Percentiles rank a stretch among this genome's conserved stretches.
Evolutionary conservation across 2,888 invertebrate genomes (phyloP).

Genomic region (Seladonia tumulorum): DNA sequence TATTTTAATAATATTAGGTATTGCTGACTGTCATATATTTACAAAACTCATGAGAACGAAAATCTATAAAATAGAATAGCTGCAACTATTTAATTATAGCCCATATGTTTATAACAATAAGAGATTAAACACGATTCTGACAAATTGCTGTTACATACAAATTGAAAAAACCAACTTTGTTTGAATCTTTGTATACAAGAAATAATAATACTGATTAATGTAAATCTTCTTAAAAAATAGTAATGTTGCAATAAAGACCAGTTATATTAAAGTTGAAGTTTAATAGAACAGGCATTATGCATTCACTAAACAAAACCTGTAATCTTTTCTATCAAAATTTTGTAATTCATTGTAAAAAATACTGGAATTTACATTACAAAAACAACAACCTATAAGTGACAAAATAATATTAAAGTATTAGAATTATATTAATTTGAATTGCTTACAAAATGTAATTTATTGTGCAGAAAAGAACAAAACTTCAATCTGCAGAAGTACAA

Average conservation of each 20-base stretch:
- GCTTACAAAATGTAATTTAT: constrained; percentile 36
- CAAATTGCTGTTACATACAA: constrained; percentile 62
- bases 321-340: constrained; percentile 20
- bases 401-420: constrained; percentile 29
- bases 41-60: constrained; percentile 37
- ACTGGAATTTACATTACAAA: constrained; percentile 43
- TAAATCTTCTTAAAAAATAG: constrained; percentile 44
- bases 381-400: constrained; percentile 10
- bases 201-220: constrained; percentile 72
- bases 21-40: constrained; percentile 37
- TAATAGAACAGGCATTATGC: constrained; percentile 11
- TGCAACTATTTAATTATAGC: constrained; percentile 45
- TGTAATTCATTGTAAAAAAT: constrained; percentile 36
- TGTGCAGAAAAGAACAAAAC: constrained; percentile 15
- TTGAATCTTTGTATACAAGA: constrained; percentile 44
- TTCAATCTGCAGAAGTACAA: constrained; percentile 17
- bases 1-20: constrained; percentile 30
- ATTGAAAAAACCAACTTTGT: constrained; percentile 59
- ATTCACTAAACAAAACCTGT: constrained; percentile 26
- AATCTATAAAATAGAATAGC: constrained; percentile 37
- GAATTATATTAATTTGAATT: constrained; percentile 39
- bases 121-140: constrained; percentile 53
- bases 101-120: constrained; percentile 51
- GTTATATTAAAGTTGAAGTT: constrained; percentile 44
- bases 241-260: constrained; percentile 39